A percentile compares a stretch with the other conserved stretches of the same genome.
These are phyloP conservation scores for Eulemur albifrons DNA, from an alignment of 2,797 vertebrate genomes.

Conservation along the genomic window DNA sequence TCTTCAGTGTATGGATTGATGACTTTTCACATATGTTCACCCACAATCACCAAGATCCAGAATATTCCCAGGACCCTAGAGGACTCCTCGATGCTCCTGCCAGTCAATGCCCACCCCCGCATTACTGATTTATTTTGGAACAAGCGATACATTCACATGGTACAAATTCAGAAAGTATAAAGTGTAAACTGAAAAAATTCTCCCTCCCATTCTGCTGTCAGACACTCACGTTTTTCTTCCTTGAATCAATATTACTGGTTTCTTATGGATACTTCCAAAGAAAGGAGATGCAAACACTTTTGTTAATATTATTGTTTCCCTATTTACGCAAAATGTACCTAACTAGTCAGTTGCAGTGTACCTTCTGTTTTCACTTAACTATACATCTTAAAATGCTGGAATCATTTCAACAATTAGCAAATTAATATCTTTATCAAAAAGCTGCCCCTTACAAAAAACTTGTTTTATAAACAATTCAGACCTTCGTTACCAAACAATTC, in stretches of 20 bases:
- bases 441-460: neutral
- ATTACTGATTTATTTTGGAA: neutral
- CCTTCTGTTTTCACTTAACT: neutral
- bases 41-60: neutral
- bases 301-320: neutral
- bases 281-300: neutral
- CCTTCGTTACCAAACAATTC: neutral
- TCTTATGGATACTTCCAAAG: neutral
- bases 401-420: neutral
- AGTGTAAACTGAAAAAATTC: neutral
- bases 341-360: neutral
- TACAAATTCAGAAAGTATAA: neutral
- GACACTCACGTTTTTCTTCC: neutral
- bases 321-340: neutral
- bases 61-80: neutral
- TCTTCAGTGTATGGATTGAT: neutral
- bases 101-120: neutral
- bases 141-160: neutral
- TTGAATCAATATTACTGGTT: neutral
- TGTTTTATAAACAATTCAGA: neutral
- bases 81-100: neutral
- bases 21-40: neutral
- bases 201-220: neutral
- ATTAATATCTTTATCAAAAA: slow-evolving; percentile 35
- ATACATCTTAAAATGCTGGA: neutral